Base-by-base conservation (phyloP, 2,797 vertebrate species). In the Gadopsis bispinosus region DNA sequence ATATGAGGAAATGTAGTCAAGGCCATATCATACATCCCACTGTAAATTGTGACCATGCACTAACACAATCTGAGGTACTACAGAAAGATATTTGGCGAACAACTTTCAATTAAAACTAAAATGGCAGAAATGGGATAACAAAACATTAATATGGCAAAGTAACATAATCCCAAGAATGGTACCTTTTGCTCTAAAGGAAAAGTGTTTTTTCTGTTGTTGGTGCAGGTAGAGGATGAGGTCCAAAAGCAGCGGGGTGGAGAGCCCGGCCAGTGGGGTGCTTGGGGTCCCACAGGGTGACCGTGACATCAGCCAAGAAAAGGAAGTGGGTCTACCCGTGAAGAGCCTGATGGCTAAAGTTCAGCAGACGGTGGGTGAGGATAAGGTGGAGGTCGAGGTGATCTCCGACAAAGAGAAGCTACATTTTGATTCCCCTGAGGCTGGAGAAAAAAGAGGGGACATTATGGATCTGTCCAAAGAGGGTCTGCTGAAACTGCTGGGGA, bases 211-310 rank as follows among this genome's bases (percentile, higher is more conserved):
- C 59, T 79, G 48, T 90, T 71, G 43, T 91, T 68, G 62, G 7
- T 92, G 51, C 91, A 97, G 96, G 93, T 90, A 86, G 92, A 96
- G 90, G 83, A 99, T 99, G 98, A 97, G 97, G 91, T 98, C 98
- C 87, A 96, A 97, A 95, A 97, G 96, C 93, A 97, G 95, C 75
- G 92, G 94, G 37, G 95, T 95, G 80, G 96, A 97, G 83, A 96
- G 84, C 88, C 94, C 96, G 7, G 90, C 94, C 79, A 95, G 95
- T 0, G 95, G 95, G 84, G 95, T 94, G 60, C 91, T 96, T 26
- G 95, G 95, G 71, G 95, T 95, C 82, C 93, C 95, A 73, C 96
- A 95, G 85, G 89, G 93, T 67, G 91, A 93, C 69, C 93, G 91
- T 76, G 95, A 95, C 86, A 95, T 92, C 83, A 89, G 84, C 60